A percentile compares a stretch with the other conserved stretches of the same genome.
These are phyloP conservation scores for Paradoxurus hermaphroditus DNA, from an alignment of 2,113 vertebrate species.

Conservation along the genomic window DNA sequence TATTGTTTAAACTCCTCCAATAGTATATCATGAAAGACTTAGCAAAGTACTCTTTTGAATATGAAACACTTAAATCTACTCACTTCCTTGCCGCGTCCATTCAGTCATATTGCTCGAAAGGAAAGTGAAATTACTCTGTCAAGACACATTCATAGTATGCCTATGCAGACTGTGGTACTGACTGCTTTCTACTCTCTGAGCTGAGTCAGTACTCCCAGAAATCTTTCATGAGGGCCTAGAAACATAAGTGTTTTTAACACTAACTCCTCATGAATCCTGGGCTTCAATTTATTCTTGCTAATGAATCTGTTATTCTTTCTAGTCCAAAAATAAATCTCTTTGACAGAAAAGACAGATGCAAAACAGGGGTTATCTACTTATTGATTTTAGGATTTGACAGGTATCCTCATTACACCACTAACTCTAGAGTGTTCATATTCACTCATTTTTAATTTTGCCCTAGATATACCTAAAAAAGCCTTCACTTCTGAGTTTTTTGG, in stretches of 20 bases:
- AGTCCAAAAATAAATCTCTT: slow-evolving; percentile 12
- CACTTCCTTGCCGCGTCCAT: neutral
- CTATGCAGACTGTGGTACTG: neutral
- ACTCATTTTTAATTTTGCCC: neutral
- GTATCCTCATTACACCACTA: neutral
- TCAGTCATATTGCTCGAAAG: neutral
- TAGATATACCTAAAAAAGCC: neutral
- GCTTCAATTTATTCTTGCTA: slow-evolving; percentile 12
- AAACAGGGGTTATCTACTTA: neutral
- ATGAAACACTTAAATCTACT: neutral
- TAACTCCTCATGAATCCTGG: neutral
- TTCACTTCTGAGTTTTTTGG: neutral
- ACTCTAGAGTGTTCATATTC: neutral
- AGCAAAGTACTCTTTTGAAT: neutral
- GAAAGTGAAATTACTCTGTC: neutral
- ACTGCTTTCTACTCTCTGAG: neutral
- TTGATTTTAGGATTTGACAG: slow-evolving; percentile 11
- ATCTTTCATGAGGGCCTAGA: neutral
- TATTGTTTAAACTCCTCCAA: neutral
- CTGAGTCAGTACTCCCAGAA: neutral
- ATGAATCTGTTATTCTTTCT: slow-evolving; percentile 26
- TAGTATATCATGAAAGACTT: neutral
- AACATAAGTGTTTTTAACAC: neutral
- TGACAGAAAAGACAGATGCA: slow-evolving; percentile 15
- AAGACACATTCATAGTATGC: neutral